These are phyloP conservation scores for Leuctra nigra DNA, from an alignment of 2,888 invertebrate species.

Conservation along the genomic window DNA sequence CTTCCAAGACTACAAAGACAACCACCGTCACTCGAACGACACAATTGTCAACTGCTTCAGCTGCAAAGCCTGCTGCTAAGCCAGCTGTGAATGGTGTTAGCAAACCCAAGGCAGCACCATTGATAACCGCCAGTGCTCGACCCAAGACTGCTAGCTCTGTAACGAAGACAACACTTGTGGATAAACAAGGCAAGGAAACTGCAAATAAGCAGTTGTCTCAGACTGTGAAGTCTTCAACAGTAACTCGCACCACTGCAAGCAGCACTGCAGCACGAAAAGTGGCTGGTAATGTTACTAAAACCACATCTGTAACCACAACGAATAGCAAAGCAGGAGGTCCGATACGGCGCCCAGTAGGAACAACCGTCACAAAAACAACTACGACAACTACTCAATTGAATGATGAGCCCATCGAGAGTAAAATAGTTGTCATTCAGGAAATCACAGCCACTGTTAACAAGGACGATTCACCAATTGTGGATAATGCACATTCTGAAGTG, in stretches of 20 bases:
- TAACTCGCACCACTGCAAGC: slow-evolving; percentile 31
- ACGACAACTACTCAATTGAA: slow-evolving; percentile 8
- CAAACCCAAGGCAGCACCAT: slow-evolving; percentile 27
- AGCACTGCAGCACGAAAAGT: slow-evolving; percentile 36
- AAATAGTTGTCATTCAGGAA: slow-evolving; percentile 31
- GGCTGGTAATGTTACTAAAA: slow-evolving; percentile 30
- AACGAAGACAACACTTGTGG: slow-evolving; percentile 31
- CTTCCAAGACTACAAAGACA: slow-evolving; percentile 10
- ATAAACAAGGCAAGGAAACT: slow-evolving; percentile 62
- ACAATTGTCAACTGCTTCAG: slow-evolving; percentile 17
- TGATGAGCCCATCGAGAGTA: neutral
- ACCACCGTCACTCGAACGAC: slow-evolving; percentile 29
- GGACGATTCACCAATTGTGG: slow-evolving; percentile 39
- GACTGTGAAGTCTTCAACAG: slow-evolving; percentile 39
- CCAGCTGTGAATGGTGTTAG: slow-evolving; percentile 18
- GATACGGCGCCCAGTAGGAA: slow-evolving; percentile 35
- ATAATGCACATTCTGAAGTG: slow-evolving; percentile 1
- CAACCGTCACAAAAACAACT: slow-evolving; percentile 21
- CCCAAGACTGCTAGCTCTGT: slow-evolving; percentile 34
- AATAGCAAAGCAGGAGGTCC: slow-evolving; percentile 34
- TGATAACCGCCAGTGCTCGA: slow-evolving; percentile 27
- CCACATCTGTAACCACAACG: slow-evolving; percentile 28
- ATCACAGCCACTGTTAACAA: slow-evolving; percentile 33
- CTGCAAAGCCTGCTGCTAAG: slow-evolving; percentile 18
- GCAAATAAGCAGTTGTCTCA: slow-evolving; percentile 61